Evolutionary conservation across 2,888 invertebrate species (phyloP).

Genomic region (Noctua comes): DNA sequence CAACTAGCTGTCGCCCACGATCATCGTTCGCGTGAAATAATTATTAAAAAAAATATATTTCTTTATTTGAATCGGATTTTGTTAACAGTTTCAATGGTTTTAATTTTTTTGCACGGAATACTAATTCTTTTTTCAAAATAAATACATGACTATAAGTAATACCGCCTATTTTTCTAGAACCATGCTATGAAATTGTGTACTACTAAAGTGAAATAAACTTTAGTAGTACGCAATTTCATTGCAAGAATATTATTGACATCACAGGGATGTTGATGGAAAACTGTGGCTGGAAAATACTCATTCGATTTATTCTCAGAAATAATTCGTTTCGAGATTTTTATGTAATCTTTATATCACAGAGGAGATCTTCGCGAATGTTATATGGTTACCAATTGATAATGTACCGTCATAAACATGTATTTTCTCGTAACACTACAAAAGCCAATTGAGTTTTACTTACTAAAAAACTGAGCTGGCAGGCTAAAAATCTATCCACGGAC

Average conservation of each 20-base stretch:
- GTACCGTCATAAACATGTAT: too few species aligned
- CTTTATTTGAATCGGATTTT: too few species aligned
- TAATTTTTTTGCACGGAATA: too few species aligned
- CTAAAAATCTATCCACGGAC: conserved; percentile 19
- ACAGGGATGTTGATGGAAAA: neutral
- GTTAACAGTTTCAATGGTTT: too few species aligned
- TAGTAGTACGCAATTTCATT: too few species aligned
- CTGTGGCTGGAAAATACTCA: neutral
- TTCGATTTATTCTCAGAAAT: neutral
- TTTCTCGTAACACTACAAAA: neutral
- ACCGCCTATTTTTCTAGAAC: neutral
- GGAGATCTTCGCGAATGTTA: neutral
- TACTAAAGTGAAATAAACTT: neutral
- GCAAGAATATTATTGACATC: neutral
- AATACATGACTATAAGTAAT: neutral
- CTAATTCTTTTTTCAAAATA: too few species aligned
- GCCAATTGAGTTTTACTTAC: neutral
- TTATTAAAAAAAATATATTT: too few species aligned
- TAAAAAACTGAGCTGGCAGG: neutral
- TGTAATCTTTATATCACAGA: neutral
- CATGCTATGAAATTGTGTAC: neutral
- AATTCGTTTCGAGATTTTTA: neutral
- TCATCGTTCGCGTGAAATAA: too few species aligned
- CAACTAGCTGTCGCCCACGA: too few species aligned
- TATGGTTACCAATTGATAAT: too few species aligned